These are phyloP conservation scores for Marronus borbonicus DNA, from an alignment of 2,888 invertebrate species.

Conservation along the genomic window DNA sequence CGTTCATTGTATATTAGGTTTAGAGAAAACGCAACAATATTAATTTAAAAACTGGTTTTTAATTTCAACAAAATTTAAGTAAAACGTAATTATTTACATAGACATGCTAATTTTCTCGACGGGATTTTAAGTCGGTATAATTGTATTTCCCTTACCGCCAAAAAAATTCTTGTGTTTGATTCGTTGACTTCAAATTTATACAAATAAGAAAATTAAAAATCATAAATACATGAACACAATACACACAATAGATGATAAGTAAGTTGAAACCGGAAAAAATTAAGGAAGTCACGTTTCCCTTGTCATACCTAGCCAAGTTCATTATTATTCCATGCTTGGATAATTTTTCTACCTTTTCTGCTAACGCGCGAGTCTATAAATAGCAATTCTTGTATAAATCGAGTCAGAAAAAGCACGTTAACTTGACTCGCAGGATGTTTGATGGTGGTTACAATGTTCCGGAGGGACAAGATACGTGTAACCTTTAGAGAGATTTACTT, in stretches of 20 bases:
- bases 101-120: no score
- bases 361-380: constrained; percentile 35
- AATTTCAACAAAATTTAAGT: no score
- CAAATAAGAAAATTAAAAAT: neutral
- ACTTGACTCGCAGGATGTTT: constrained; percentile 30
- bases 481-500: no score
- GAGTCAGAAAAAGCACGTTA: constrained; percentile 2
- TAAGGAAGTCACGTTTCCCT: constrained; percentile 34
- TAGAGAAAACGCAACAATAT: no score
- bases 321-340: constrained; percentile 23
- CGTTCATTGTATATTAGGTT: no score
- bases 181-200: no score
- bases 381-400: constrained; percentile 32
- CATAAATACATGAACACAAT: neutral
- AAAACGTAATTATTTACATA: no score
- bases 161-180: no score
- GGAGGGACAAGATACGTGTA: neutral
- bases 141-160: no score
- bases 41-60: no score
- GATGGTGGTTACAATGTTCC: neutral
- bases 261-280: constrained; percentile 33
- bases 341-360: constrained; percentile 41
- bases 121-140: no score
- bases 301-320: constrained; percentile 1
- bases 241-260: constrained; percentile 1